Evolutionary conservation across 2,888 invertebrate species (phyloP), one percentile per base, ranked within the genome.

Genomic region (Sinelater perroti): DNA sequence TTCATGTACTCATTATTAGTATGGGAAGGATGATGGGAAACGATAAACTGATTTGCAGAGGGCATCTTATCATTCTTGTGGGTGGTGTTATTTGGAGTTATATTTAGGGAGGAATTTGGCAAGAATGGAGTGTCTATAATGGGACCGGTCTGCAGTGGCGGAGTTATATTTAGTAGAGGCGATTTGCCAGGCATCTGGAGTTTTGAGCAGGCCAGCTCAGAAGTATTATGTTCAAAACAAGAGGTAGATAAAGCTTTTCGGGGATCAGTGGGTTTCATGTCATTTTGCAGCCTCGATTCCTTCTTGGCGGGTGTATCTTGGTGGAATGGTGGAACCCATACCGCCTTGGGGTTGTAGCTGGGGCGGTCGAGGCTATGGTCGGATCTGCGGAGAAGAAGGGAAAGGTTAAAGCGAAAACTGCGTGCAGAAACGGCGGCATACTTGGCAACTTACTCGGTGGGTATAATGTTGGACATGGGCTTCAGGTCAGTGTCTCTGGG

Each of bases 381-480:
- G n/a, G n/a, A n/a, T n/a, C n/a, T n/a, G n/a, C n/a, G n/a, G n/a
- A n/a, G n/a, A n/a, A n/a, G n/a, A n/a, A n/a, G n/a, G n/a, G n/a
- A n/a, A n/a, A n/a, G n/a, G n/a, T n/a, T n/a, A n/a, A n/a, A n/a
- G n/a, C n/a, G n/a, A n/a, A n/a, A n/a, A n/a, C n/a, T n/a, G n/a
- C n/a, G n/a, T n/a, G n/a, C n/a, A n/a, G n/a, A n/a, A n/a, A n/a
- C n/a, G n/a, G n/a, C n/a, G n/a, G 64, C 60, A 59, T 54, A 65
- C 54, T 45, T 21, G 20, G 8, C 26, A 13, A 73, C 60, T 66
- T 75, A 70, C 61, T 74, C 75, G 1, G 72, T 74, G 7, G 81
- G 81, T 56, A 81, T 81, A 38, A 79, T 75, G 38, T 79, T 75
- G 0, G 81, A 80, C 10, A 70, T 66, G 0, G 68, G 63, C 5